Evolutionary conservation across 2,113 vertebrate species (phyloP), one percentile per base, ranked within the genome.

Genomic region (Limanda limanda): DNA sequence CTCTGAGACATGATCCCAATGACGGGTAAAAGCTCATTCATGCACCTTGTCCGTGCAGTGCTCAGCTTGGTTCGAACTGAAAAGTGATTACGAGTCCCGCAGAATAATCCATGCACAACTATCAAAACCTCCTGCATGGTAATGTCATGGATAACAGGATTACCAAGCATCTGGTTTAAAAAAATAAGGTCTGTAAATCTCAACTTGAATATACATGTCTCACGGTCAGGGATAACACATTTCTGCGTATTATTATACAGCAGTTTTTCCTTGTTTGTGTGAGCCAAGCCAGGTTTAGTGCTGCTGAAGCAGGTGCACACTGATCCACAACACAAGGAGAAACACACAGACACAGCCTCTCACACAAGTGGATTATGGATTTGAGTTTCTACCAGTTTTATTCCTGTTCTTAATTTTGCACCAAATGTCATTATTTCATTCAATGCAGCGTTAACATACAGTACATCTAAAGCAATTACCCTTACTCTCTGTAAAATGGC

Each of bases 1-100:
- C 80, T 83, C 83, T 68, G 70, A 89, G 79, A 78, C 80, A 71
- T 88, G 71, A 87, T 74, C 62, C 59, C n/a, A 37, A 66, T 76
- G 76, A 88, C 80, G 80, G 81, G 60, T 73, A 80, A 78, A 31
- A 80, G 51, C 37, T 45, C 51, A 27, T 21, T 59, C 52, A 64
- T 75, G 76, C 52, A 82, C 47, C 66, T 42, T 24, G 57, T 18
- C 57, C 27, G 35, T 51, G 47, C 55, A 67, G 37, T 15, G 15
- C 7, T 69, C 67, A 47, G 25, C 24, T 3, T 62, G 52, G 24
- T 11, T 35, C 40, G 54, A 8, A 51, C 31, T 68, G 47, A 15
- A 61, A 57, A 21, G 57, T 12, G 42, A 55, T 54, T 40, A 24
- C 18, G 37, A 52, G 69, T 27, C 37, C 9, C 45, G 35, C 12